Base-by-base conservation (phyloP, 2,888 invertebrate genomes). In the Steinernema carpocapsae region DNA sequence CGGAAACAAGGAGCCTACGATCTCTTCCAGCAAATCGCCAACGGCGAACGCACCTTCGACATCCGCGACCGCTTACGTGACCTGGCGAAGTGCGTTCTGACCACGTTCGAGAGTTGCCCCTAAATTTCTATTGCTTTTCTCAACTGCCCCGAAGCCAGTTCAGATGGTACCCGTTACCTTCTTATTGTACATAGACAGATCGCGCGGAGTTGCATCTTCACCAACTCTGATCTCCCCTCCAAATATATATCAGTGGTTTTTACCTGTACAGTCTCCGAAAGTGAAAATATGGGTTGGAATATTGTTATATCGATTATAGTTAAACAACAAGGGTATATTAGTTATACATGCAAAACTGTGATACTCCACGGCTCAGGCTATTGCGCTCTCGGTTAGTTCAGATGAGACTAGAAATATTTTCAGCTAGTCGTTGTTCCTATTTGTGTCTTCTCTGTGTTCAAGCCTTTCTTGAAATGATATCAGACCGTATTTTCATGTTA, bases 91-190 rank as follows among this genome's bases (percentile, higher is more conserved):
- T 56, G 24, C 7, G 56, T 56, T 6, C 56, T 56, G 6, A 26
- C 56, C 4, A 56, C 56, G 12, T 56, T 56, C 26, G 56, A 56
- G 14, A 56, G 26, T 26, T 56, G 26, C n/a, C n/a, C n/a, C n/a
- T n/a, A n/a, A n/a, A n/a, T 10, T 19, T n/a, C n/a, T 48, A n/a
- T 48, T 48, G 4, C 48, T 4, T 17, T 48, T 19, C 19, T 48
- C 48, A 10, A 48, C 48, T 48, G 48, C 48, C 48, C n/a, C n/a
- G n/a, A n/a, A n/a, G n/a, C n/a, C n/a, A n/a, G n/a, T 48, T 48
- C 48, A 17, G 3, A 17, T 3, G 48, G n/a, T 19, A 48, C n/a
- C 19, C 48, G 43, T 48, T 48, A 17, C 19, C n/a, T 48, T 10
- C 14, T 10, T n/a, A 48, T 48, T 48, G 48, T 48, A 48, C 6